Percentiles rank a stretch among this genome's conserved stretches.
These are phyloP conservation scores for Drosophila cracens DNA, from an alignment of 2,888 invertebrate genomes.

Conservation along the genomic window DNA sequence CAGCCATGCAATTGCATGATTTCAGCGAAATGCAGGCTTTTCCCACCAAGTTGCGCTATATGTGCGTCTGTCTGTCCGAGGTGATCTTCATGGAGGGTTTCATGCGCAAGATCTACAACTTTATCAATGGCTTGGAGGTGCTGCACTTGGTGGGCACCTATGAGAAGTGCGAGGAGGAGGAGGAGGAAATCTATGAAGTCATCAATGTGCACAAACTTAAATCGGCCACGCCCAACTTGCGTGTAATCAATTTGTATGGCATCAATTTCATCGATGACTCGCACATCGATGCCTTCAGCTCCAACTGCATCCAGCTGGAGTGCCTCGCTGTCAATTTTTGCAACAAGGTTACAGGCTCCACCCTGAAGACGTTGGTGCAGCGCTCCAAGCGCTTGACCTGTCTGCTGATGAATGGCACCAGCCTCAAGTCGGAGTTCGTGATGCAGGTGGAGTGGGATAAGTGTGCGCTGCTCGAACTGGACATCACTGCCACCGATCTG, in stretches of 20 bases:
- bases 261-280: conserved; percentile 99
- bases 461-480: conserved; percentile 95
- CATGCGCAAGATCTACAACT: conserved; percentile 99
- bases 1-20: conserved; percentile 99
- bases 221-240: conserved; percentile 98
- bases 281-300: conserved; percentile 98
- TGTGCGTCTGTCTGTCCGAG: conserved; percentile 98
- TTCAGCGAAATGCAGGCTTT: conserved; percentile 99
- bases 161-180: conserved; percentile 98
- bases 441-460: conserved; percentile 99
- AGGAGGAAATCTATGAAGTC: conserved; percentile 99
- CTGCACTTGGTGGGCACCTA: conserved; percentile 99
- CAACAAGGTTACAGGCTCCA: conserved; percentile 97
- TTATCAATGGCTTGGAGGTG: conserved; percentile 97
- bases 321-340: conserved; percentile 99
- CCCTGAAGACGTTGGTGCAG: conserved; percentile 96
- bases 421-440: conserved; percentile 95
- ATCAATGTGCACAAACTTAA: conserved; percentile 99
- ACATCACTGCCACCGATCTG: conserved; percentile 98
- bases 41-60: conserved; percentile 97
- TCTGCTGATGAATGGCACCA: conserved; percentile 98
- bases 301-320: conserved; percentile 98
- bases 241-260: conserved; percentile 99
- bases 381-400: conserved; percentile 96
- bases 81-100: conserved; percentile 99